Evolutionary conservation across 35 echinoderm and acorn worm species (phyloP).

Genomic region (Ophiothrix spiculata): DNA sequence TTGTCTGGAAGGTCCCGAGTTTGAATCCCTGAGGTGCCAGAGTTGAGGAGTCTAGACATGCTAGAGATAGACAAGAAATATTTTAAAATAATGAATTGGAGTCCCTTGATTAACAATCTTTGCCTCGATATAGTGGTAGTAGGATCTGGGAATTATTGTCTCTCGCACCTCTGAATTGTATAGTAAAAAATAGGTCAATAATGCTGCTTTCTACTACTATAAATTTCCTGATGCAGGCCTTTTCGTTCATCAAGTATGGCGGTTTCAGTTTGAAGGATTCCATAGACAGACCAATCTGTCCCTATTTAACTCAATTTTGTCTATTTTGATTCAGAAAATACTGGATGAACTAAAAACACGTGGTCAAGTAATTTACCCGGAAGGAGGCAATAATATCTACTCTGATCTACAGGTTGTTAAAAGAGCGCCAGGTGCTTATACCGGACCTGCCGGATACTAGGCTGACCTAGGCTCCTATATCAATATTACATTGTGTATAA

Average conservation of each 20-base stretch:
- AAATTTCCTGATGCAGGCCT: not conserved
- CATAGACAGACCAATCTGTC: not conserved
- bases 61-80: too few relatives aligned
- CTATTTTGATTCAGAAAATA: conserved; percentile 38
- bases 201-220: not conserved
- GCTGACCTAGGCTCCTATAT: too few relatives aligned
- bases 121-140: too few relatives aligned
- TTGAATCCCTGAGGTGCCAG: too few relatives aligned
- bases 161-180: too few relatives aligned
- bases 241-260: not conserved
- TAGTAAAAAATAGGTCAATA: not conserved
- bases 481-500: too few relatives aligned
- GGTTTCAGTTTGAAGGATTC: not conserved
- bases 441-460: conserved; percentile 54
- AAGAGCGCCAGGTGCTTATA: conserved; percentile 9
- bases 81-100: too few relatives aligned
- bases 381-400: not conserved
- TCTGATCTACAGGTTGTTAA: conserved; percentile 35
- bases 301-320: conserved; percentile 29
- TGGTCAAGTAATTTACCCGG: conserved; percentile 6
- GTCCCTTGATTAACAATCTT: too few relatives aligned
- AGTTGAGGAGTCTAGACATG: too few relatives aligned
- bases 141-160: too few relatives aligned
- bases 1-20: too few relatives aligned
- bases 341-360: conserved; percentile 32